Conservation (phyloP, 2,888 invertebrate genomes). For the Trachelus tabidus region DNA sequence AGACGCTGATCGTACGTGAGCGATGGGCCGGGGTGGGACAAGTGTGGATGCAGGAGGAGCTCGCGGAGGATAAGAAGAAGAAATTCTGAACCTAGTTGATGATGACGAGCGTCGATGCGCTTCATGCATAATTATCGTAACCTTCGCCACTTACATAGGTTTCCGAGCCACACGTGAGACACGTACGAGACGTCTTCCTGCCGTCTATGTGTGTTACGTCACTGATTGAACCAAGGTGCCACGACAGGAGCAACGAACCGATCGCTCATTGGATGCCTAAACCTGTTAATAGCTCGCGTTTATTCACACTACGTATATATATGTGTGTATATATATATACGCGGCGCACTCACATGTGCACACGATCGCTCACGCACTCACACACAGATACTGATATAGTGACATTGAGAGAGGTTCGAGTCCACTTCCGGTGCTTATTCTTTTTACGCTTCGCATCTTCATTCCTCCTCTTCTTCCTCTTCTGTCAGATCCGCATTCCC, state of each 20-base stretch:
- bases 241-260: neutral
- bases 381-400: neutral
- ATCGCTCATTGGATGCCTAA: neutral
- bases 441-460: neutral
- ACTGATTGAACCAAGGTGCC: neutral
- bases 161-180: neutral
- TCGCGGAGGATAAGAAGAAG: neutral
- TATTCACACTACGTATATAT: neutral
- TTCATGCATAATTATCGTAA: neutral
- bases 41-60: neutral
- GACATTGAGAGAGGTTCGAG: neutral
- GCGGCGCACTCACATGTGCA: neutral
- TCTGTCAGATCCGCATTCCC: neutral
- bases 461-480: neutral
- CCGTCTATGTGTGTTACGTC: neutral
- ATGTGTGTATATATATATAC: neutral
- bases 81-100: neutral
- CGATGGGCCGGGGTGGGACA: neutral
- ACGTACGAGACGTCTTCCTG: neutral
- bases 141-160: neutral
- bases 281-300: neutral
- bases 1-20: neutral
- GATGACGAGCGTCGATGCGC: neutral
- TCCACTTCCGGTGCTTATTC: neutral
- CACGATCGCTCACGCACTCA: neutral